These are phyloP conservation scores for Periophthalmus magnuspinnatus DNA, from an alignment of 2,797 vertebrate genomes.

Conservation along the genomic window DNA sequence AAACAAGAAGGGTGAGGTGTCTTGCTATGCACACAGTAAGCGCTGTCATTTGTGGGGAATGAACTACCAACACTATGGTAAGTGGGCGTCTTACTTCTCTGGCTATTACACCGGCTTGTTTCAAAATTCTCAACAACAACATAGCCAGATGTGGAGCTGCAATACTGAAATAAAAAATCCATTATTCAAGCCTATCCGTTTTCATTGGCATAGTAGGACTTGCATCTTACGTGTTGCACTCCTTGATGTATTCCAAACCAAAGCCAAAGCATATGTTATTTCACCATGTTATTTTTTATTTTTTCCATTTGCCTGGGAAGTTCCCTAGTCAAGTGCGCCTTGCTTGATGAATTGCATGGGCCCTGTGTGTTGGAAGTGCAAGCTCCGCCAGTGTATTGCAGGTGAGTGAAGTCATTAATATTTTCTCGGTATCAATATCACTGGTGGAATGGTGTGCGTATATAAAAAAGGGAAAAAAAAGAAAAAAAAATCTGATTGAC, in stretches of 20 bases:
- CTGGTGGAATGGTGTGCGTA: constrained; percentile 57
- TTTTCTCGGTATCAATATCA: constrained; percentile 78
- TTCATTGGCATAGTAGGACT: background rate
- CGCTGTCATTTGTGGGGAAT: background rate
- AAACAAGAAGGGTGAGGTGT: background rate
- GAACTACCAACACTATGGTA: background rate
- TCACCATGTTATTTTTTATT: constrained; percentile 43
- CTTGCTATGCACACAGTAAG: too few relatives aligned
- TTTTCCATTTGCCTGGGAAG: constrained; percentile 42
- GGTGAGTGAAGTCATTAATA: constrained; percentile 77
- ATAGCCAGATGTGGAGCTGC: background rate
- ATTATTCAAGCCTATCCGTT: background rate
- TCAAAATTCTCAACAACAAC: background rate
- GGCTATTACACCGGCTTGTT: background rate
- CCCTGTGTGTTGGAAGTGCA: constrained; percentile 68
- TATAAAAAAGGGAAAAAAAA: constrained; percentile 6
- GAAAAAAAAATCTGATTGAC: constrained; percentile 71
- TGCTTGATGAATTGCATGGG: constrained; percentile 74
- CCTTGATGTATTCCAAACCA: constrained; percentile 48
- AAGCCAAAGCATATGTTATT: constrained; percentile 55
- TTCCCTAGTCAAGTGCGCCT: constrained; percentile 61
- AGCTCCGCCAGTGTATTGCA: constrained; percentile 72
- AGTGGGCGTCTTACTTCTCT: background rate
- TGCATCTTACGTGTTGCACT: constrained; percentile 12
- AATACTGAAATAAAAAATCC: constrained; percentile 5